Conservation (phyloP, 2,797 vertebrate genomes). For the Muraenolepis orangiensis region DNA sequence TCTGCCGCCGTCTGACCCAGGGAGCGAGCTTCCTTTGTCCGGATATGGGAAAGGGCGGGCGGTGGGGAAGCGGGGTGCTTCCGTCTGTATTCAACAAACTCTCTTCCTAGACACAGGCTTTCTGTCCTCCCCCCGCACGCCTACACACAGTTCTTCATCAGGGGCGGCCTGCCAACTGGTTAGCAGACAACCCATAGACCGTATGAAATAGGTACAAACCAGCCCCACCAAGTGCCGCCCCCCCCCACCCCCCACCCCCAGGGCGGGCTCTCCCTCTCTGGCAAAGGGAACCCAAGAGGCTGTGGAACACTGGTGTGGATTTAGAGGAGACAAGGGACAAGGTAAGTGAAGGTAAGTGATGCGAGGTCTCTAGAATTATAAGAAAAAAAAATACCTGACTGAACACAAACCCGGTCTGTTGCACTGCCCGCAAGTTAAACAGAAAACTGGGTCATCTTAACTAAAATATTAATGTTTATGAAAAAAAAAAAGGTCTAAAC, state of each 20-base stretch:
- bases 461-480: no score
- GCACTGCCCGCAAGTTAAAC: constrained; percentile 11
- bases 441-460: no score
- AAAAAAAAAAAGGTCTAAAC: constrained; percentile 5
- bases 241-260: no score
- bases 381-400: not conserved
- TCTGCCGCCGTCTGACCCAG: constrained; percentile 58
- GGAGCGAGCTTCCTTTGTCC: constrained; percentile 64
- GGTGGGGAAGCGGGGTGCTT: constrained; percentile 50
- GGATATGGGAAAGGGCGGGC: constrained; percentile 52
- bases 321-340: not conserved
- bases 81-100: constrained; percentile 55
- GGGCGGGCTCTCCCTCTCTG: not conserved
- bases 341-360: not conserved
- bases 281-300: not conserved
- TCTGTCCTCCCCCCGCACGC: constrained; percentile 46
- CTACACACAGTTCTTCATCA: constrained; percentile 29
- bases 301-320: not conserved
- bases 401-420: not conserved
- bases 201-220: not conserved
- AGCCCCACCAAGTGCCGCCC: not conserved
- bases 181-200: constrained; percentile 22
- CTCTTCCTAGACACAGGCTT: constrained; percentile 40
- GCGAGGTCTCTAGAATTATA: not conserved
- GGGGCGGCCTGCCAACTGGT: constrained; percentile 38